Evolutionary conservation across 2,113 vertebrate species (phyloP), one percentile per base, ranked within the genome.

Genomic region (Parotia lawesii): DNA sequence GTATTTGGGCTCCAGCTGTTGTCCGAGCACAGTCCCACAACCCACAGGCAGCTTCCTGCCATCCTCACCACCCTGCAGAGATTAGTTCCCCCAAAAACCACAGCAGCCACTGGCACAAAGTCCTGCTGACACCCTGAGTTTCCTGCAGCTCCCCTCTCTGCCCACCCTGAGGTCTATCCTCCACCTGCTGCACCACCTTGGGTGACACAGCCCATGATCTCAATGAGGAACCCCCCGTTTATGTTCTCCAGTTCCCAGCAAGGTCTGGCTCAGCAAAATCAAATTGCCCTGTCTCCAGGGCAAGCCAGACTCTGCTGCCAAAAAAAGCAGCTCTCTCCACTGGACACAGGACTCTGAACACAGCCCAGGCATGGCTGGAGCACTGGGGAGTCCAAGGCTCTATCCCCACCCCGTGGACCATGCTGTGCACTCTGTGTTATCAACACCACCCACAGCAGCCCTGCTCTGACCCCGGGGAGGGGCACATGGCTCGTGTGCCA

Each of bases 361-460:
- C 56, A 84, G 57, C 31, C 37, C 73, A 85, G 70, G 65, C 16
- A 2, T 28, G 37, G 31, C 1, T 4, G 2, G 66, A 89, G 48
- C 73, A 56, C 2, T 5, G 0, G 31, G 53, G 66, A 57, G 67
- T 57, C 66, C 61, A 19, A 50, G 51, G 27, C 65, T 66, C 56
- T 69, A 76, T 8, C 15, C 47, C 1, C 6, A 8, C 47, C 51
- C 65, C 21, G 1, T 0, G 1, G 58, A 69, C 27, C 54, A 37
- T 2, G 11, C 78, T 38, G 70, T 13, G 65, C 1, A 0, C 38
- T 38, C 51, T 31, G 31, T 23, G 42, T 25, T 62, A 45, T 27
- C 56, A 21, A 33, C 56, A 21, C 15, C 18, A 65, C 0, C 0
- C 0, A 0, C 38, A 45, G 50, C 64, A 64, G 28, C 83, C 79